Percentiles rank a stretch among this genome's conserved stretches.
Evolutionary conservation across 1,140 invertebrate species (phyloP).

Genomic region (Lepidurus arcticus): DNA sequence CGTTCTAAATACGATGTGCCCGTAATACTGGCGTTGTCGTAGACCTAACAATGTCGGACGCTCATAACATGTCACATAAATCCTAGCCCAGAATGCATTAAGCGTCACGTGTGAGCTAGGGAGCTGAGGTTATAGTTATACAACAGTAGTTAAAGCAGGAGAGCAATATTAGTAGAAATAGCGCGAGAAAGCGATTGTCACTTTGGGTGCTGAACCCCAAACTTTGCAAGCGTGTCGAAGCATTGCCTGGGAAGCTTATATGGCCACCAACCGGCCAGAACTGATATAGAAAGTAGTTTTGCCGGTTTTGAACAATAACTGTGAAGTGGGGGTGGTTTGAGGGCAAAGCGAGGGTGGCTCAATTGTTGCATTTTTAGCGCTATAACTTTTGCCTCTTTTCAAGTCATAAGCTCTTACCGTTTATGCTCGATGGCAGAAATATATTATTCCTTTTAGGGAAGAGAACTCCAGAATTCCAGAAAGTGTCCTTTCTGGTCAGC

Average conservation of each 20-base stretch:
- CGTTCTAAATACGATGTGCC: slow-evolving; percentile 1
- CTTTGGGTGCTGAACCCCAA: not conserved
- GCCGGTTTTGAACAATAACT: not conserved
- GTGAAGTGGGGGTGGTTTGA: not conserved
- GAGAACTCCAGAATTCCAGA: not conserved
- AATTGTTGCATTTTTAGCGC: not conserved
- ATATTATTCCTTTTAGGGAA: not conserved
- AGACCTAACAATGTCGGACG: slow-evolving; percentile 9
- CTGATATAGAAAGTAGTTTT: not conserved
- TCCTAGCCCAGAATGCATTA: not conserved
- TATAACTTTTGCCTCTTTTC: not conserved
- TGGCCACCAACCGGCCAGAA: not conserved
- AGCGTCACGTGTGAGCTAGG: not conserved
- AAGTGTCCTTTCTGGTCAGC: not conserved
- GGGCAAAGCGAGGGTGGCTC: not conserved
- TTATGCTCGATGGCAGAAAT: not conserved
- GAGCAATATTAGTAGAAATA: not conserved
- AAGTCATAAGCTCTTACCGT: not conserved
- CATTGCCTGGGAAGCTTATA: not conserved
- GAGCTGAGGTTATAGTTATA: not conserved
- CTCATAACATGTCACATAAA: slow-evolving; percentile 22
- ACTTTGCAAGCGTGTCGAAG: slow-evolving; percentile 14
- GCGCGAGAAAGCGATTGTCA: not conserved
- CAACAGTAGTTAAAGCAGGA: not conserved
- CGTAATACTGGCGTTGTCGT: not conserved